Percentiles rank a stretch among this genome's conserved stretches.
phyloP scores from a whole-genome alignment of 2,797 vertebrate species.

The Macrochelys suwanniensis region DNA sequence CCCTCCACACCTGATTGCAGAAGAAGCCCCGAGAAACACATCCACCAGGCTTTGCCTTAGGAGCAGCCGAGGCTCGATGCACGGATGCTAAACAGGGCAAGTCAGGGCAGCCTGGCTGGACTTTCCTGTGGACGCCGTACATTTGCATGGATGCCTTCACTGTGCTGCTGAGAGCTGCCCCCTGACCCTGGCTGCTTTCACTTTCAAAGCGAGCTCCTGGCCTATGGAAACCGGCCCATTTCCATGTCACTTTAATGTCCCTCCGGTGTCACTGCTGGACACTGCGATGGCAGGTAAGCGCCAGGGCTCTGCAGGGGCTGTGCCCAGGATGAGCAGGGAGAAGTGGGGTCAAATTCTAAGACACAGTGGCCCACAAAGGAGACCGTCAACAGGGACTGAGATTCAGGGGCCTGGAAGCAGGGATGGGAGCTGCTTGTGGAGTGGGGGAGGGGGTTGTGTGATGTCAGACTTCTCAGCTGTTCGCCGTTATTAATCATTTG shows the following conservation, averaged over 20 bases:
- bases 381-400: rapidly evolving
- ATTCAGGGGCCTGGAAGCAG: neutral
- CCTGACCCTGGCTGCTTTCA: rapidly evolving
- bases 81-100: neutral
- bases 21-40: neutral
- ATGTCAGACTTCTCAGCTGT: neutral
- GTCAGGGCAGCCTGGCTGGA: neutral
- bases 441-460: neutral
- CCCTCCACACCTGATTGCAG: rapidly evolving
- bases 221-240: rapidly evolving
- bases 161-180: rapidly evolving
- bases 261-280: neutral
- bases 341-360: rapidly evolving
- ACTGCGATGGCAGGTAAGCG: neutral
- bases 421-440: neutral
- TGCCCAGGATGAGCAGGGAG: rapidly evolving
- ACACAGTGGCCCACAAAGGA: neutral
- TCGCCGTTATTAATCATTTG: neutral
- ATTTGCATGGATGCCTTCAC: rapidly evolving
- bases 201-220: rapidly evolving
- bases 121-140: rapidly evolving
- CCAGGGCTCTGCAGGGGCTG: rapidly evolving
- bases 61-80: rapidly evolving
- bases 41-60: rapidly evolving
- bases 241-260: rapidly evolving